A percentile compares a stretch with the other conserved stretches of the same genome.
These are phyloP conservation scores for Drosophila tanythrix DNA, from an alignment of 2,888 invertebrate genomes.

Conservation along the genomic window DNA sequence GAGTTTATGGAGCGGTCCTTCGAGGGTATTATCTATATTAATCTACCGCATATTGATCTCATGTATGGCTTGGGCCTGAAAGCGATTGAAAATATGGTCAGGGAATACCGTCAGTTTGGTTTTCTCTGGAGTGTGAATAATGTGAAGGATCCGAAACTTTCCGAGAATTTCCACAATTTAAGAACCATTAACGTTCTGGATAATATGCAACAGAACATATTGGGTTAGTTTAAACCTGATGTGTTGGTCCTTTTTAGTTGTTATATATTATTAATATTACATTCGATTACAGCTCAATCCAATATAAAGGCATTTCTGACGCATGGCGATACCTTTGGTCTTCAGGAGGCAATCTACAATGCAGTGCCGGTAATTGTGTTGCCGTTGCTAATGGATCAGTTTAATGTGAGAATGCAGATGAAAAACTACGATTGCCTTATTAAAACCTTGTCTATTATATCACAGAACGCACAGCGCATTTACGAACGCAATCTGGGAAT, in stretches of 20 bases:
- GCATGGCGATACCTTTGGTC: conserved; percentile 79
- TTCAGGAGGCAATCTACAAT: conserved; percentile 77
- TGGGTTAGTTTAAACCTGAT: conserved; percentile 50
- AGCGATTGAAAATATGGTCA: conserved; percentile 71
- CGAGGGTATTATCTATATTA: conserved; percentile 81
- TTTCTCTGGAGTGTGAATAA: conserved; percentile 84
- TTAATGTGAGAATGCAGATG: conserved; percentile 54
- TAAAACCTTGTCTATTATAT: background rate
- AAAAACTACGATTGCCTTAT: background rate
- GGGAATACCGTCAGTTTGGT: conserved; percentile 73
- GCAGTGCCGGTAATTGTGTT: conserved; percentile 81
- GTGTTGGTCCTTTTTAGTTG: background rate
- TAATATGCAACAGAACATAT: conserved; percentile 68
- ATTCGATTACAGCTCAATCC: conserved; percentile 56
- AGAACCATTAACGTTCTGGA: conserved; percentile 21
- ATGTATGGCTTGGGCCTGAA: conserved; percentile 50
- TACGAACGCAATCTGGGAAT: conserved; percentile 59
- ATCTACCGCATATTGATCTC: conserved; percentile 68
- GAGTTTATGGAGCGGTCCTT: conserved; percentile 70
- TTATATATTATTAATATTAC: background rate
- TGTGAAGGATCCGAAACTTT: conserved; percentile 26
- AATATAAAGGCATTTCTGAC: conserved; percentile 76
- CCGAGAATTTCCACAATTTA: conserved; percentile 61
- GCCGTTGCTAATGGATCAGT: conserved; percentile 79
- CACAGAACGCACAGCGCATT: conserved; percentile 64